phyloP scores from a whole-genome alignment of 2,888 invertebrate species.

The Eucera pruinosa region DNA sequence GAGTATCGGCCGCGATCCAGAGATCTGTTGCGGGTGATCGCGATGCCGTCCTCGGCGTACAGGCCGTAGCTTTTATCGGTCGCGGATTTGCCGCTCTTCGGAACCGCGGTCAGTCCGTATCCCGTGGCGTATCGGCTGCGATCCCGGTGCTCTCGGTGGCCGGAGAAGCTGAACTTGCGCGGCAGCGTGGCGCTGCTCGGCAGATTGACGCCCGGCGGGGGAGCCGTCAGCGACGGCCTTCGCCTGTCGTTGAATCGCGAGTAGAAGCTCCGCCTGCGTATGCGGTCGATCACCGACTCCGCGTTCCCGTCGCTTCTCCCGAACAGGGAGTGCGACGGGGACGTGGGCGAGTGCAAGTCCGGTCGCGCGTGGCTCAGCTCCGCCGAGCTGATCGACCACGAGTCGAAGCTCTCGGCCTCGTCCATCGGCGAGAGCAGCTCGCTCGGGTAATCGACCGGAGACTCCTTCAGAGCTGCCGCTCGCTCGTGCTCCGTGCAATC shows the following conservation, averaged over 20 bases:
- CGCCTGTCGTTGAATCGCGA: conserved; percentile 94
- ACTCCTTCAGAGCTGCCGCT: no score
- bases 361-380: conserved; percentile 77
- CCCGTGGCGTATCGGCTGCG: conserved; percentile 23
- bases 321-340: conserved; percentile 72
- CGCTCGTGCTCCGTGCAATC: not conserved
- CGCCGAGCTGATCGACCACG: conserved; percentile 89
- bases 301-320: conserved; percentile 70
- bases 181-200: conserved; percentile 82
- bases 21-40: not conserved
- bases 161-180: conserved; percentile 82
- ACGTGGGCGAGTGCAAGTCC: conserved; percentile 78
- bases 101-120: not conserved
- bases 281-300: conserved; percentile 93
- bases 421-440: conserved; percentile 78
- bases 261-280: conserved; percentile 95
- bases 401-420: conserved; percentile 87
- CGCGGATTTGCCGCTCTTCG: not conserved
- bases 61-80: conserved; percentile 25
- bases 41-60: conserved; percentile 14
- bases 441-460: no score
- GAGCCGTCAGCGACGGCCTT: conserved; percentile 88
- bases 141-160: conserved; percentile 62
- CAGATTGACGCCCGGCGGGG: conserved; percentile 79
- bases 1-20: conserved; percentile 32